Evolutionary conservation across 2,113 vertebrate species (phyloP).

Genomic region (Calypte anna): DNA sequence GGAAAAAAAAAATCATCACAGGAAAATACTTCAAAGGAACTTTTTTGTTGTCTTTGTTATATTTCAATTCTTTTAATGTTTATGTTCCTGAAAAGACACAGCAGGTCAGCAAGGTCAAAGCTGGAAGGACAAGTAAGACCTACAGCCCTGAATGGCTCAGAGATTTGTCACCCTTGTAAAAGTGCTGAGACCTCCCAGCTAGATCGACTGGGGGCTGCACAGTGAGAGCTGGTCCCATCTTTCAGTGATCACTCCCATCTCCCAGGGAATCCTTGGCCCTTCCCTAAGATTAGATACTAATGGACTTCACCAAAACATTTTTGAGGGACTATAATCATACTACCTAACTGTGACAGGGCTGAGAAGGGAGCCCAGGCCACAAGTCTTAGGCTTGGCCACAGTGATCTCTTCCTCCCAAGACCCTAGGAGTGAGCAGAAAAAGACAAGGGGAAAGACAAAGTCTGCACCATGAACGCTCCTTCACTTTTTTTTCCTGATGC

Average conservation of each 20-base stretch:
- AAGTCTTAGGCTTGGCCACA: rapidly evolving
- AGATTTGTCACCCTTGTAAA: not conserved
- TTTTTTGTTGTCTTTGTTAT: not conserved
- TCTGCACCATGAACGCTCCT: not conserved
- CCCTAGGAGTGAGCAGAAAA: not conserved
- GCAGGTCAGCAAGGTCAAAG: conserved; percentile 29
- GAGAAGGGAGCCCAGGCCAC: not conserved
- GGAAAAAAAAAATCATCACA: not conserved
- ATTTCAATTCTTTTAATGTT: conserved; percentile 21
- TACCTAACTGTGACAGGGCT: not conserved
- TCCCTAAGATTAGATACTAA: not conserved
- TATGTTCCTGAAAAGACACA: conserved; percentile 26
- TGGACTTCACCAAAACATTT: not conserved
- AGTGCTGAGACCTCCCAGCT: not conserved
- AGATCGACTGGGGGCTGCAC: not conserved
- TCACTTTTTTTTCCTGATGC: not conserved
- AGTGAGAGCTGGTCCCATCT: not conserved
- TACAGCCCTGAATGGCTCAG: not conserved
- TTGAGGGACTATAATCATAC: not conserved
- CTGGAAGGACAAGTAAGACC: not conserved
- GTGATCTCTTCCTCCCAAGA: not conserved
- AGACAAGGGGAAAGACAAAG: not conserved
- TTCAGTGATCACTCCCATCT: not conserved
- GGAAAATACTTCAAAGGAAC: conserved; percentile 41
- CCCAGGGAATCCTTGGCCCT: not conserved